Evolutionary conservation across 2,797 vertebrate genomes (phyloP), one percentile per base, ranked within the genome.

Genomic region (Characodon lateralis): DNA sequence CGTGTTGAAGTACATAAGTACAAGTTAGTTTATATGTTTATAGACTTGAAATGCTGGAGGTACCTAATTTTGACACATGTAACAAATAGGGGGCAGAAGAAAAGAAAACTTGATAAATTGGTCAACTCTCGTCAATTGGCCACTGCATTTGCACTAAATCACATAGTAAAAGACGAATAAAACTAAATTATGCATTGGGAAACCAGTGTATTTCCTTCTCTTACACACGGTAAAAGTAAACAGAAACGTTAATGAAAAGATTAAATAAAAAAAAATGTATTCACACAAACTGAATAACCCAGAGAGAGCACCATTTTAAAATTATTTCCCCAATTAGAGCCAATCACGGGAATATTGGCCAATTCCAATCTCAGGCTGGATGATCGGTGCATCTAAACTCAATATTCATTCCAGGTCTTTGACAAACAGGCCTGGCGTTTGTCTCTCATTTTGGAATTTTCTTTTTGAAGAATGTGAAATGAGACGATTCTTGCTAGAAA

Each of bases 391-490:
- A 69, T 26, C 24, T 7, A 13, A 46, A 26, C 41, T 59, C 71
- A 71, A 83, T 86, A 85, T 87, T 85, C 84, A 85, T 81, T 85
- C 35, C 82, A 79, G 79, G 66, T 81, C 53, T 61, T 28, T 72
- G 73, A 72, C 87, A 77, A 72, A 83, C 73, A 87, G 78, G 76
- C 78, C 87, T 83, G 88, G 83, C 83, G 86, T 80, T 50, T 91
- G 88, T 85, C 78, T 28, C 43, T 85, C 83, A 81, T 84, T 69
- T 16, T 69, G 41, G 26, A 66, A 77, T 85, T 83, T 82, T 85
- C 77, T 86, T 87, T 91, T 66, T 83, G 87, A 94, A 94, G 89
- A 94, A 94, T 91, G 91, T 86, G 82, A 90, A 89, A 87, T 16
- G 81, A 91, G 89, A 85, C 61, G 85, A 87, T 88, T 78, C 82